phyloP scores from a whole-genome alignment of 2,888 invertebrate species.

The Anarsia innoxiella region DNA sequence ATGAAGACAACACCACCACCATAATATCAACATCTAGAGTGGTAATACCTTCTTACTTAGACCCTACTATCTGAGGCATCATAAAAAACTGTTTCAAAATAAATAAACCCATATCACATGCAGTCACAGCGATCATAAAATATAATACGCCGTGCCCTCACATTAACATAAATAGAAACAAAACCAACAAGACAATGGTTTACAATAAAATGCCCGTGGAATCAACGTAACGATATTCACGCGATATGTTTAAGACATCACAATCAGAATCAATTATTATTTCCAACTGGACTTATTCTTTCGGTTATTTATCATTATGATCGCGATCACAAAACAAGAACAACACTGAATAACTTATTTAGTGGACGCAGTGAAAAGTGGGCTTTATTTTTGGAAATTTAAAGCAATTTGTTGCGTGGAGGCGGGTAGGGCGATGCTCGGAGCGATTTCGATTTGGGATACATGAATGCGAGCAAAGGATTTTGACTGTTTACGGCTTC shows the following conservation, averaged over 20 bases:
- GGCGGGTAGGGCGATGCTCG: slow-evolving; percentile 43
- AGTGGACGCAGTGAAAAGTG: slow-evolving; percentile 38
- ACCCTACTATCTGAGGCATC: too few relatives aligned
- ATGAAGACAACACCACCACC: too few relatives aligned
- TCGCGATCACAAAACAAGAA: slow-evolving; percentile 69
- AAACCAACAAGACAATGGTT: slow-evolving; percentile 10
- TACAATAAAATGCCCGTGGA: slow-evolving; percentile 11
- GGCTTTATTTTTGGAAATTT: slow-evolving; percentile 33
- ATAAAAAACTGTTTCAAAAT: too few relatives aligned
- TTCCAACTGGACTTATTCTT: slow-evolving; percentile 64
- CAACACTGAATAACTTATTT: slow-evolving; percentile 67
- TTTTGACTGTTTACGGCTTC: slow-evolving; percentile 74
- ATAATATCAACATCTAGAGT: too few relatives aligned
- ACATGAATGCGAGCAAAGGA: slow-evolving; percentile 74
- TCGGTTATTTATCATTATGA: slow-evolving; percentile 72
- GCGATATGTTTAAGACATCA: slow-evolving; percentile 69
- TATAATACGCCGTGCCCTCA: neutral
- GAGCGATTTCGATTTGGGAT: slow-evolving; percentile 72
- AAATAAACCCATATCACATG: too few relatives aligned
- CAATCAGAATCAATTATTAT: slow-evolving; percentile 73
- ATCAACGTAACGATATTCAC: slow-evolving; percentile 29
- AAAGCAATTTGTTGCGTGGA: slow-evolving; percentile 38
- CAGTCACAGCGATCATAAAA: slow-evolving; percentile 4
- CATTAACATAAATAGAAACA: slow-evolving; percentile 7
- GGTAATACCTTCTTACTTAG: too few relatives aligned